These are phyloP conservation scores for Morinoia aosen DNA, from an alignment of 2,888 invertebrate genomes.

Conservation along the genomic window DNA sequence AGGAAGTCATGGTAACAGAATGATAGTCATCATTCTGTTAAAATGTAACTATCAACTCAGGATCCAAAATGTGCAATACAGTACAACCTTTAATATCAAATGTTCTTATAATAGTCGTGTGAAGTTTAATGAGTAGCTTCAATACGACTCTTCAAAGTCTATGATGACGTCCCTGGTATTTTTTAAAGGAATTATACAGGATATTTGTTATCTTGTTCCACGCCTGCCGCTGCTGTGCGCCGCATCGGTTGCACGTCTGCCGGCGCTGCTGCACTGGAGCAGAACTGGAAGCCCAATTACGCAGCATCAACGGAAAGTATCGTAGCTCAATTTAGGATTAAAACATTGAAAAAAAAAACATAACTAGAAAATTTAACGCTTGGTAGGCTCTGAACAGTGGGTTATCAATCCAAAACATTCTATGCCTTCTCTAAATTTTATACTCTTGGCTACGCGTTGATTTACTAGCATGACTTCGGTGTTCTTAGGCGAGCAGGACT, in stretches of 20 bases:
- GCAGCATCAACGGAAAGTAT: too few species aligned
- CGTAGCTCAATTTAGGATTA: too few species aligned
- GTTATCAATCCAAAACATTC: too few species aligned
- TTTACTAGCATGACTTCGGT: too few species aligned
- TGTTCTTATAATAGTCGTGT: not conserved
- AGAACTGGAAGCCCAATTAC: not conserved
- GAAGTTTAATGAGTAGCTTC: not conserved
- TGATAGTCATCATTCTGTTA: not conserved
- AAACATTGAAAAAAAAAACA: too few species aligned
- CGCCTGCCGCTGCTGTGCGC: not conserved
- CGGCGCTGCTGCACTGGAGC: not conserved
- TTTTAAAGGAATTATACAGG: not conserved
- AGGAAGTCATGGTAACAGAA: too few species aligned
- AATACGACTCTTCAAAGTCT: not conserved
- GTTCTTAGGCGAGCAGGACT: too few species aligned
- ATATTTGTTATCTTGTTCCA: not conserved
- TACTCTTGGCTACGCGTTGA: too few species aligned
- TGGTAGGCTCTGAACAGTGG: too few species aligned
- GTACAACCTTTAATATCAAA: not conserved
- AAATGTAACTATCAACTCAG: not conserved
- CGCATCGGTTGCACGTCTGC: not conserved
- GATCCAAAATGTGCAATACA: not conserved
- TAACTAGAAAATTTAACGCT: too few species aligned
- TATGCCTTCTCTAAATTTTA: too few species aligned
- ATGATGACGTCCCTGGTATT: not conserved